Evolutionary conservation across 1,140 invertebrate species (phyloP).

Genomic region (Globodera rostochiensis): DNA sequence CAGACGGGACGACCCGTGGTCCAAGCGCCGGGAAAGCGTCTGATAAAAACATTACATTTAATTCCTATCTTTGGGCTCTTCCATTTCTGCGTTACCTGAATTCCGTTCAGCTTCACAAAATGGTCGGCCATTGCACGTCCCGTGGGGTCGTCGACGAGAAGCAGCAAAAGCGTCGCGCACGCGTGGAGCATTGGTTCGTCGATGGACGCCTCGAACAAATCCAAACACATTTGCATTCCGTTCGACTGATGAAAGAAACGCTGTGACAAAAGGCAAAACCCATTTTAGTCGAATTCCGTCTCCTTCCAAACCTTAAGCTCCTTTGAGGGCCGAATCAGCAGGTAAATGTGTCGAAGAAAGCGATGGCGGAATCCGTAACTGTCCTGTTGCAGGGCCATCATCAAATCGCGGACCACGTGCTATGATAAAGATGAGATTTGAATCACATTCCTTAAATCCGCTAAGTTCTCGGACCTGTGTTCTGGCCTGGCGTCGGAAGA

Average conservation of each 20-base stretch:
- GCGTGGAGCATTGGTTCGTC: neutral
- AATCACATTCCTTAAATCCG: too few relatives aligned
- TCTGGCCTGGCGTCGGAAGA: neutral
- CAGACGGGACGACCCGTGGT: constrained; percentile 34
- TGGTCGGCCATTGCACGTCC: neutral
- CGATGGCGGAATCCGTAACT: neutral
- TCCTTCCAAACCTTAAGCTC: neutral
- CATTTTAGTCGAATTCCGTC: neutral
- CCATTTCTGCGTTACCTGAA: neutral
- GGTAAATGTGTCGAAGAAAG: neutral
- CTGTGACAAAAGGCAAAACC: neutral
- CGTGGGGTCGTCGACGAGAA: neutral
- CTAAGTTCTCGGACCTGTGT: neutral
- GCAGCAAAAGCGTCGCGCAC: neutral
- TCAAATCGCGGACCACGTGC: neutral
- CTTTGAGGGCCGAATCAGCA: neutral
- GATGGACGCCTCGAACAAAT: neutral
- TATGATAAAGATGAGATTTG: too few relatives aligned
- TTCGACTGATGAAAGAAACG: neutral
- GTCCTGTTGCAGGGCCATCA: neutral
- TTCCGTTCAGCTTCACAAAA: neutral
- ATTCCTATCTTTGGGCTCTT: too few relatives aligned
- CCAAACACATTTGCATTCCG: neutral
- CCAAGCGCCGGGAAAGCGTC: neutral
- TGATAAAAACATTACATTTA: too few relatives aligned